Base-by-base conservation (phyloP, 2,888 invertebrate species). In the Ctenicera cuprea region DNA sequence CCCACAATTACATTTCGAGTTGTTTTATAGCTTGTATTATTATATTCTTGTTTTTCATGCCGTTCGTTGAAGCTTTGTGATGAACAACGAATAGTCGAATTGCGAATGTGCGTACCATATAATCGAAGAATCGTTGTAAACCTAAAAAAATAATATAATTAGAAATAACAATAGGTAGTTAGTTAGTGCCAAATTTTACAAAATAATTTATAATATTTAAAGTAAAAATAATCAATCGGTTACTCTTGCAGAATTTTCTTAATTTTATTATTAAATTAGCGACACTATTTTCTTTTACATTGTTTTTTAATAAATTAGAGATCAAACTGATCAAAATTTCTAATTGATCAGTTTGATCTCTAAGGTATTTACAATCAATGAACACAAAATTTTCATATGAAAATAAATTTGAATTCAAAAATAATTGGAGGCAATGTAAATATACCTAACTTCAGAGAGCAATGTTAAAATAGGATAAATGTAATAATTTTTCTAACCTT, bases 1-100 rank as follows among this genome's bases (percentile, higher is more conserved):
- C 64, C 71, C 8, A 59, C 41, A 57, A 71, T 33, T n/a, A 64
- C 14, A 57, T 38, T 50, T 22, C 63, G 4, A 52, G 30, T 14
- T 11, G 12, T 11, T 48, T 20, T 41, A 16, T 41, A 38, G 3
- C 9, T 18, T 26, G 16, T 41, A 1, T 48, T 30, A 26, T 69
- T 18, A 18, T 50, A 50, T 22, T 41, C 7, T 16, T 57, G 16
- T 20, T 52, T 26, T 7, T 38, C 62, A 26, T 50, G 1, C n/a
- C 14, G 20, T 20, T 45, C 12, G 4, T 30, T 45, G n/a, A 14
- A 26, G 18, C 1, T 20, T 50, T 64, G 33, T 18, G 64, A 48
- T 33, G 48, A 11, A 50, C 18, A 50, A 18, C 64, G 26, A 16
- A 64, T 33, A 20, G 37, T n/a, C 3, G 38, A 12, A 18, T 45